phyloP scores from a whole-genome alignment of 1,140 invertebrate genomes.

The Nasonia giraulti region DNA sequence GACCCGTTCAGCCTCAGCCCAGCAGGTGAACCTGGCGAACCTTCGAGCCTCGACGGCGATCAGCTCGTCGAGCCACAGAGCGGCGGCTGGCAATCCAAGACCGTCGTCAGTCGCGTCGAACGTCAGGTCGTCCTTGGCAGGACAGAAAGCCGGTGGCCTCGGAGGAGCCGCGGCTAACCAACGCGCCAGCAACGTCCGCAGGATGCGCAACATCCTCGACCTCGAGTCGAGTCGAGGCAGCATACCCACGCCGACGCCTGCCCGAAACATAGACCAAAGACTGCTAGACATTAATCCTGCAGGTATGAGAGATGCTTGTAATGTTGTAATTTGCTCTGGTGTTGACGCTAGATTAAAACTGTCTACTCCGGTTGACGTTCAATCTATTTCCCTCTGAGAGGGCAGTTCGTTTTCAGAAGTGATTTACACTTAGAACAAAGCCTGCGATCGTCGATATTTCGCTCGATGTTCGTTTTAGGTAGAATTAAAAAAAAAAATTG shows the following conservation, averaged over 20 bases:
- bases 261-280: conserved; percentile 79
- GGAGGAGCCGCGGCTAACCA: conserved; percentile 69
- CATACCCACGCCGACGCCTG: conserved; percentile 85
- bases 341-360: background rate
- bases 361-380: background rate
- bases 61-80: conserved; percentile 69
- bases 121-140: conserved; percentile 64
- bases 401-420: too few relatives aligned
- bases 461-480: too few relatives aligned
- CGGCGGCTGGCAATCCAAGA: conserved; percentile 55
- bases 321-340: background rate
- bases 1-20: conserved; percentile 70
- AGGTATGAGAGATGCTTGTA: conserved; percentile 69
- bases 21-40: conserved; percentile 73
- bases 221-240: conserved; percentile 70
- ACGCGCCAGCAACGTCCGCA: conserved; percentile 82
- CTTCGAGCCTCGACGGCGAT: conserved; percentile 72
- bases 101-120: conserved; percentile 70
- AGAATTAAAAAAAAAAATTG: too few relatives aligned
- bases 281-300: conserved; percentile 92
- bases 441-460: too few relatives aligned
- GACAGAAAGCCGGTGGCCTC: conserved; percentile 61
- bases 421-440: too few relatives aligned
- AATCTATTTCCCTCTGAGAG: background rate
- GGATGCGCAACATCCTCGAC: conserved; percentile 87